These are phyloP conservation scores for Perdix hodgsoniae DNA, from an alignment of 2,797 vertebrate genomes.

Conservation along the genomic window DNA sequence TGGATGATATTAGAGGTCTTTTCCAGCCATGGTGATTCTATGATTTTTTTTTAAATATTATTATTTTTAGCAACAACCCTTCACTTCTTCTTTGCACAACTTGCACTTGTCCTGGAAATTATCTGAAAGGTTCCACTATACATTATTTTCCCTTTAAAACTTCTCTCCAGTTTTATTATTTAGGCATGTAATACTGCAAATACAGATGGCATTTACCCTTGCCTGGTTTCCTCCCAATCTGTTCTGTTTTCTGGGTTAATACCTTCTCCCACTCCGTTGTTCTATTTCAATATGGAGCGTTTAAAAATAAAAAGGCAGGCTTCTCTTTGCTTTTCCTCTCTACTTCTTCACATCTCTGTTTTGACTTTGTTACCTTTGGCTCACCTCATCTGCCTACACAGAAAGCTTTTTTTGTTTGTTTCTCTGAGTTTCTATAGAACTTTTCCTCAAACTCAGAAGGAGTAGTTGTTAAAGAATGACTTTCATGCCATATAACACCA, in stretches of 20 bases:
- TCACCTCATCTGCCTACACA: slow-evolving; percentile 67
- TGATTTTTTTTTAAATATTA: no score
- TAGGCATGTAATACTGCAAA: slow-evolving; percentile 54
- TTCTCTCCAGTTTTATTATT: slow-evolving; percentile 24
- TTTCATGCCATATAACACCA: neutral
- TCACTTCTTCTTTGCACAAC: neutral
- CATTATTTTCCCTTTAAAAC: neutral
- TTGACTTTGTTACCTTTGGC: slow-evolving; percentile 67
- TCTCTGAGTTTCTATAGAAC: slow-evolving; percentile 22
- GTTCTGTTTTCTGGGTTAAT: slow-evolving; percentile 65
- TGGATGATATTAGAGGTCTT: no score
- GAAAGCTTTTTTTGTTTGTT: slow-evolving; percentile 57
- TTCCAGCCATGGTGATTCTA: no score
- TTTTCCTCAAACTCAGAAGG: neutral
- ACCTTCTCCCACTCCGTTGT: slow-evolving; percentile 67
- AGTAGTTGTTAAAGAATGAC: neutral
- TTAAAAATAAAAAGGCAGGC: slow-evolving; percentile 73
- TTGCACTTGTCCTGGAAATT: neutral
- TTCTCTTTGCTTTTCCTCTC: slow-evolving; percentile 54
- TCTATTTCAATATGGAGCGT: slow-evolving; percentile 35
- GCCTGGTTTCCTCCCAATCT: slow-evolving; percentile 61
- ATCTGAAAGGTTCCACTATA: neutral
- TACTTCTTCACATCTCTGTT: slow-evolving; percentile 12
- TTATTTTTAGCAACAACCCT: neutral
- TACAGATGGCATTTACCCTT: slow-evolving; percentile 68